Conservation (phyloP, 64 coral and sea anemone species). For the Orbicella faveolata region DNA sequence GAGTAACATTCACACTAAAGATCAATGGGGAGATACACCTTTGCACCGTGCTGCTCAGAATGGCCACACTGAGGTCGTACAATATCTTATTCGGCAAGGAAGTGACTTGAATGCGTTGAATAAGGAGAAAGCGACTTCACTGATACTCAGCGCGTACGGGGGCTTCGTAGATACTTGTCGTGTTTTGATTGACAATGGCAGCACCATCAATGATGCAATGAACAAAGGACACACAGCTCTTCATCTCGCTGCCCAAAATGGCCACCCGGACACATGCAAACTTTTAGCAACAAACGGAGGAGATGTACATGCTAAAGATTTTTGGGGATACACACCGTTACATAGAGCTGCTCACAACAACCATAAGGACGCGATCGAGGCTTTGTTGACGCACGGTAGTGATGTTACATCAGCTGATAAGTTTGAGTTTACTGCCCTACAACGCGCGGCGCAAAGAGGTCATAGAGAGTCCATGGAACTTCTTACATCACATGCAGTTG, state of each 20-base stretch:
- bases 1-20: constrained; percentile 50
- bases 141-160: constrained; percentile 70
- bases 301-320: constrained; percentile 48
- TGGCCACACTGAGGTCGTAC: constrained; percentile 57
- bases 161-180: constrained; percentile 51
- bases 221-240: constrained; percentile 56
- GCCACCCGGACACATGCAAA: constrained; percentile 54
- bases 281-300: constrained; percentile 54
- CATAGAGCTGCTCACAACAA: constrained; percentile 86
- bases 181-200: constrained; percentile 53
- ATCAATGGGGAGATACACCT: constrained; percentile 60
- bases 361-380: constrained; percentile 53
- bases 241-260: constrained; percentile 84
- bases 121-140: constrained; percentile 55
- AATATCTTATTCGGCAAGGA: constrained; percentile 54
- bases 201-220: constrained; percentile 45
- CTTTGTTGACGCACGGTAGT: constrained; percentile 54
- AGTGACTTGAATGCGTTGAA: constrained; percentile 33
- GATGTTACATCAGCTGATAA: constrained; percentile 56
- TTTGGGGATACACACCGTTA: constrained; percentile 59
- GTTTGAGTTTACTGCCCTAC: constrained; percentile 67
- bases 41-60: constrained; percentile 73
- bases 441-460: constrained; percentile 64
- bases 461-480: constrained; percentile 62
- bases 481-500: constrained; percentile 47